phyloP scores from a whole-genome alignment of 2,888 invertebrate genomes.

The Ophion ventricosus region DNA sequence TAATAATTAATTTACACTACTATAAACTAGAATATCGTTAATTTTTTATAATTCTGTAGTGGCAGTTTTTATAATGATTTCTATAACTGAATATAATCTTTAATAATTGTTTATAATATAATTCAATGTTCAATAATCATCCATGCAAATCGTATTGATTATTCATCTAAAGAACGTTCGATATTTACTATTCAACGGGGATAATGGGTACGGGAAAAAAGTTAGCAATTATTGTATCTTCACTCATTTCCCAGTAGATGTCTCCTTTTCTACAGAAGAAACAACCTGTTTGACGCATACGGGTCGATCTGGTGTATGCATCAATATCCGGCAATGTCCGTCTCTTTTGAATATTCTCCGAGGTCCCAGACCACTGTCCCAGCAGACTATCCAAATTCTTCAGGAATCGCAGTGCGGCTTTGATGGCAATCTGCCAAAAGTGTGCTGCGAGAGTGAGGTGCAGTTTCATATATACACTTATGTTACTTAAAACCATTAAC shows the following conservation, averaged over 20 bases:
- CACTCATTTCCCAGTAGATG: background rate
- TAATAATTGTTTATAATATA: background rate
- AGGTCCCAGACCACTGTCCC: constrained; percentile 72
- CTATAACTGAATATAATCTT: background rate
- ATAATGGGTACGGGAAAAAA: background rate
- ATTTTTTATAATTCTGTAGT: no score
- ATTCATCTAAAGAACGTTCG: background rate
- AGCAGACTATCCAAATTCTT: constrained; percentile 75
- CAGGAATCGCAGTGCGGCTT: constrained; percentile 83
- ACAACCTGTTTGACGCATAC: constrained; percentile 77
- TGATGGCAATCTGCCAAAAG: constrained; percentile 81
- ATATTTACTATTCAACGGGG: background rate
- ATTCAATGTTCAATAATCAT: background rate
- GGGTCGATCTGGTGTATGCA: constrained; percentile 78
- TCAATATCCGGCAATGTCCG: constrained; percentile 81
- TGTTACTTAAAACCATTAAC: background rate
- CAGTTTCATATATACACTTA: background rate
- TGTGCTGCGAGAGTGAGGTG: constrained; percentile 80
- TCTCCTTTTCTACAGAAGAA: constrained; percentile 71
- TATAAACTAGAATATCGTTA: no score
- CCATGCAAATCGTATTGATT: background rate
- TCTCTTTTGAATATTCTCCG: constrained; percentile 76
- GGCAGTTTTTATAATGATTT: background rate
- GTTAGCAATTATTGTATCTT: background rate
- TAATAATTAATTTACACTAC: no score